A percentile compares a stretch with the other conserved stretches of the same genome.
Conservation (phyloP, 2,113 vertebrate species). For the Pyrgilauda ruficollis region DNA sequence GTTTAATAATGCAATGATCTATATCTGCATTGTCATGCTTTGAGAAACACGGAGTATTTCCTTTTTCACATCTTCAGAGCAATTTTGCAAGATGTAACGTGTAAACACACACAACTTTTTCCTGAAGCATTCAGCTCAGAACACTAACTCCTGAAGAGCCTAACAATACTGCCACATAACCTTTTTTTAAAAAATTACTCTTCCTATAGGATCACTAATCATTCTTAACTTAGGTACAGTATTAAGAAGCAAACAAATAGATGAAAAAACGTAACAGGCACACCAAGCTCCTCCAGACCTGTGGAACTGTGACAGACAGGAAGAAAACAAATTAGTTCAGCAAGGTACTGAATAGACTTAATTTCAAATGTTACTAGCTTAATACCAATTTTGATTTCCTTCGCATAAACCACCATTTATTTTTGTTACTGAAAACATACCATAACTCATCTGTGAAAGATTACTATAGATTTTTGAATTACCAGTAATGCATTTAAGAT, state of each 20-base stretch:
- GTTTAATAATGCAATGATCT: background rate
- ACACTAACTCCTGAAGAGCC: background rate
- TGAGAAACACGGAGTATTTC: background rate
- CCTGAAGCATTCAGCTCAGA: background rate
- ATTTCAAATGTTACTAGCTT: conserved; percentile 3
- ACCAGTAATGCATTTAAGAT: conserved; percentile 49
- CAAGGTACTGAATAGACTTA: conserved; percentile 3
- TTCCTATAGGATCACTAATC: background rate
- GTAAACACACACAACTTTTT: background rate
- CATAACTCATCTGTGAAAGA: conserved; percentile 33
- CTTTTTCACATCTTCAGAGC: background rate
- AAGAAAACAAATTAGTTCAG: background rate
- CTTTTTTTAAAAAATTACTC: background rate
- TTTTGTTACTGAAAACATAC: conserved; percentile 5
- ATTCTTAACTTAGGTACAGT: background rate
- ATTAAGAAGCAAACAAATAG: background rate
- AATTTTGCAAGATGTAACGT: background rate
- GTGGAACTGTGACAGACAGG: background rate
- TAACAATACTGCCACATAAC: background rate
- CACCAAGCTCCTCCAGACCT: background rate
- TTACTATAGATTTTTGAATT: conserved; percentile 54
- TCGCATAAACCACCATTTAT: conserved; percentile 3
- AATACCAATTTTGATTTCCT: conserved; percentile 39
- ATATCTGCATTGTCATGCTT: background rate
- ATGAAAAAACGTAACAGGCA: background rate